Evolutionary conservation across 2,888 invertebrate genomes (phyloP).

Genomic region (Brassicogethes aeneus): DNA sequence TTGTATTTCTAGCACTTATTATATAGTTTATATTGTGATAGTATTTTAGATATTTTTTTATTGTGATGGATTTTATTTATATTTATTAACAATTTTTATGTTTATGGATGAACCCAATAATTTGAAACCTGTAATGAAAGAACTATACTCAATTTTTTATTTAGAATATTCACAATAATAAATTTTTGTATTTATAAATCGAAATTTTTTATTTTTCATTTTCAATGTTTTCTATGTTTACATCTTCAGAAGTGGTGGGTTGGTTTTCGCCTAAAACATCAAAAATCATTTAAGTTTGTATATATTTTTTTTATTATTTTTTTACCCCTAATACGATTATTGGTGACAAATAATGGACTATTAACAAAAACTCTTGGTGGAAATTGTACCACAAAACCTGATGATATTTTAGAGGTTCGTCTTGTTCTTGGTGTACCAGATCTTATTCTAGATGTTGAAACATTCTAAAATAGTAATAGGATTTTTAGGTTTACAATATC

Average conservation of each 20-base stretch:
- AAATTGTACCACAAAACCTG: not conserved
- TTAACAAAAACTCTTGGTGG: constrained; percentile 1
- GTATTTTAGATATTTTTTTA: constrained; percentile 9
- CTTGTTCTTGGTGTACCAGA: not conserved
- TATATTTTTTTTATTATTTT: no score
- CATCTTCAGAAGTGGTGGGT: not conserved
- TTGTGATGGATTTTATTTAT: constrained; percentile 7
- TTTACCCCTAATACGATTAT: not conserved
- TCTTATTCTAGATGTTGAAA: no score
- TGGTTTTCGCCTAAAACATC: not conserved
- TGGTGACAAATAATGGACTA: not conserved
- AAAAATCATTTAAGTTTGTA: no score
- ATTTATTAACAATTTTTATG: not conserved
- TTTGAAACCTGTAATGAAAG: no score
- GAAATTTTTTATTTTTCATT: not conserved
- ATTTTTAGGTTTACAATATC: no score
- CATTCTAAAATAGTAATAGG: no score
- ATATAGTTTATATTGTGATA: constrained; percentile 8
- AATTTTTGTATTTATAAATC: not conserved
- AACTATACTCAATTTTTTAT: not conserved
- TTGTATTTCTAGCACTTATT: not conserved
- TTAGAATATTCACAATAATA: not conserved
- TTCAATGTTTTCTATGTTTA: not conserved
- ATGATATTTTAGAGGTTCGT: not conserved
- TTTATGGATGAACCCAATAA: no score